Conservation (phyloP, 1,140 invertebrate species). For the Chionoecetes opilio region DNA sequence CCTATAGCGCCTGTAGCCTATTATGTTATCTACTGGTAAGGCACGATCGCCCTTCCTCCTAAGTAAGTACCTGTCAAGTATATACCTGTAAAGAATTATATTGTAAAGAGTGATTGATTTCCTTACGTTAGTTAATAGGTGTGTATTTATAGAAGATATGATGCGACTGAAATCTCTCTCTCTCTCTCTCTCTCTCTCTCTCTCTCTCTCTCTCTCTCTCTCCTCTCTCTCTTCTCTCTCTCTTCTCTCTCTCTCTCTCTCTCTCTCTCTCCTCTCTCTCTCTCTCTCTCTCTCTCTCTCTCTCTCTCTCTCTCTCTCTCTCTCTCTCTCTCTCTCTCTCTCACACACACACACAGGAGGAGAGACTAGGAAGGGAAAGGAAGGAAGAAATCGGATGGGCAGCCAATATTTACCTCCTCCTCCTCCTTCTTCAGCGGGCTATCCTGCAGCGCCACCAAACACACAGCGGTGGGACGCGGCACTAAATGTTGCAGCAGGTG, state of each 20-base stretch:
- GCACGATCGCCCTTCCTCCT: background rate
- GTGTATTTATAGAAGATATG: background rate
- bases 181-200: background rate
- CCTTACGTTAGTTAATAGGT: background rate
- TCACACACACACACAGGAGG: too few species aligned
- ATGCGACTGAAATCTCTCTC: background rate
- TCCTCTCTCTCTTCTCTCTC: background rate
- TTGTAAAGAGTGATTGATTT: background rate
- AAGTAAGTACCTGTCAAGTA: background rate
- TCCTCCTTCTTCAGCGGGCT: background rate
- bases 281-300: background rate
- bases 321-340: background rate
- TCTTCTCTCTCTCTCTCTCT: background rate
- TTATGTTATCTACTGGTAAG: background rate
- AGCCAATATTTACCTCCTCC: background rate
- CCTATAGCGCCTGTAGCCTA: conserved; percentile 10
- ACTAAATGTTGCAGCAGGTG: background rate
- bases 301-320: too few species aligned
- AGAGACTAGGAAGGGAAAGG: too few species aligned
- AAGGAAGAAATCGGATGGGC: too few species aligned
- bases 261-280: background rate
- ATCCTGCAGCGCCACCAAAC: background rate
- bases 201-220: background rate
- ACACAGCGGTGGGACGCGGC: background rate
- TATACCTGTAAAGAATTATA: background rate